Evolutionary conservation across 2,113 vertebrate species (phyloP).

Genomic region (Vulpes vulpes): DNA sequence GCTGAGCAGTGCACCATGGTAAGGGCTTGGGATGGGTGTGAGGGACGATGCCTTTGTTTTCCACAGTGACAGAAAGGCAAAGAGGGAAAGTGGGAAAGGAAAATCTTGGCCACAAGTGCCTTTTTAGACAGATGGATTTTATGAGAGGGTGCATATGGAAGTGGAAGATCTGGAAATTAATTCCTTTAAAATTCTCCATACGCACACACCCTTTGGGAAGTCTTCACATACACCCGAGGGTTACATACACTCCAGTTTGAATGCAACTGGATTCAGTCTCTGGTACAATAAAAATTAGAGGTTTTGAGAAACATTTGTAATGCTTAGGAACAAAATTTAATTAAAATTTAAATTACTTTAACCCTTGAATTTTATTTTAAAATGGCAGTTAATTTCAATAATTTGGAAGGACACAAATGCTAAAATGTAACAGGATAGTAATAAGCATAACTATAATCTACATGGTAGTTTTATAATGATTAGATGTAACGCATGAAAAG

Average conservation of each 20-base stretch:
- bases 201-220: background rate
- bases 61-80: background rate
- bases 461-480: constrained; percentile 64
- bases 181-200: background rate
- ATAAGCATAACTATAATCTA: constrained; percentile 63
- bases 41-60: background rate
- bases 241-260: background rate
- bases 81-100: background rate
- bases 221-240: background rate
- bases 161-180: background rate
- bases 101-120: background rate
- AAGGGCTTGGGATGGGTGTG: background rate
- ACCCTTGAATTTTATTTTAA: constrained; percentile 76
- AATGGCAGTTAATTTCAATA: constrained; percentile 70
- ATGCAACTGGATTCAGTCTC: background rate
- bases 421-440: constrained; percentile 62
- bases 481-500: constrained; percentile 67
- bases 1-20: background rate
- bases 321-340: constrained; percentile 76
- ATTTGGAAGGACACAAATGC: constrained; percentile 65
- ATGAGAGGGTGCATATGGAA: background rate
- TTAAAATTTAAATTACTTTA: constrained; percentile 81
- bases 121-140: background rate
- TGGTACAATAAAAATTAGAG: constrained; percentile 56
- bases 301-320: constrained; percentile 67